Evolutionary conservation across 2,113 vertebrate genomes (phyloP), one percentile per base, ranked within the genome.

Genomic region (Pseudorectes ferrugineus): DNA sequence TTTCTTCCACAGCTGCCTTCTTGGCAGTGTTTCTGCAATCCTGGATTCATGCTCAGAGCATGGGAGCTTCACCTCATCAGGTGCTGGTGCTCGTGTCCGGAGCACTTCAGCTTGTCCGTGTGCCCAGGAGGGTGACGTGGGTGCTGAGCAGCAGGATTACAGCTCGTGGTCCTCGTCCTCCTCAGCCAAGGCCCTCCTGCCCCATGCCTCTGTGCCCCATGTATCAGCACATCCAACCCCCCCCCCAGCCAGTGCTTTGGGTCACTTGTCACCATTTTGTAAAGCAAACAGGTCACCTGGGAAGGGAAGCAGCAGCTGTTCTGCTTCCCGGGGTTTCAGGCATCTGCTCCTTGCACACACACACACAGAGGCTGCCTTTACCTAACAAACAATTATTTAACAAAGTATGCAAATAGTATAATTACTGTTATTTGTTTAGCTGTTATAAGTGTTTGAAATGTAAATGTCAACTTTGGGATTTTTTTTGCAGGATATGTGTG

Each of bases 341-440:
- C 73, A 73, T 82, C 91, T 28, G 2, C 81, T 85, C 48, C 36
- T 42, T 33, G 36, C 42, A 23, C 51, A 58, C 26, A 38, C 42
- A 31, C 23, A n/a, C 25, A 25, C 15, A 31, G 0, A 36, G 49
- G 86, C 81, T 95, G 82, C 92, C 73, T 95, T 95, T 62, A 95
- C 96, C 96, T 95, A 85, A 23, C 93, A 95, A 97, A 97, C 96
- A 95, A 94, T 96, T 96, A 89, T 59, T 86, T 96, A 95, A 93
- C 92, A 94, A 96, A 95, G 95, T 97, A 97, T 97, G 97, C 97
- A 98, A 98, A 98, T 97, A 95, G 81, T 86, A 89, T 98, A 97
- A 98, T 98, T 98, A 97, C 97, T 95, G 97, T 95, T 96, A 93
- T 98, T 97, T 98, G 97, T 98, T 98, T 96, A 97, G 96, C 95